phyloP scores from a whole-genome alignment of 2,113 vertebrate species.

The Monopterus albus region DNA sequence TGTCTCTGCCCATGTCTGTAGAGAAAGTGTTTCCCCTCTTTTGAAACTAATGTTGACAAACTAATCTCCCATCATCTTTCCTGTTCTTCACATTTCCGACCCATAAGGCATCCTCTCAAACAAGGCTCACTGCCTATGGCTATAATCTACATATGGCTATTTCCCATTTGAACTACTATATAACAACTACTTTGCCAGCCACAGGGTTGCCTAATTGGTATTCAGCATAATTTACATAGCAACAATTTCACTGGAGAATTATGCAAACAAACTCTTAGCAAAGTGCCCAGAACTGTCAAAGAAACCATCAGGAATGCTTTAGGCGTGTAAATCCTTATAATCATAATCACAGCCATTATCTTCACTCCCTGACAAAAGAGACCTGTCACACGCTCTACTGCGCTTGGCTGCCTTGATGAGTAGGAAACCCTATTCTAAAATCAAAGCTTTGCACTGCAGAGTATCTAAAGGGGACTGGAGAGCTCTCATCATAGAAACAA shows the following conservation, averaged over 20 bases:
- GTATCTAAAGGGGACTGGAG: neutral
- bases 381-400: neutral
- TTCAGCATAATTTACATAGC: neutral
- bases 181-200: neutral
- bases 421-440: neutral
- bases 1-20: too few species aligned
- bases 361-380: neutral
- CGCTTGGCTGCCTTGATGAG: neutral
- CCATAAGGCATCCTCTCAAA: neutral
- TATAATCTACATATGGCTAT: neutral
- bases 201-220: neutral
- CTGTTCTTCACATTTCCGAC: neutral
- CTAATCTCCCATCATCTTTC: neutral
- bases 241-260: neutral
- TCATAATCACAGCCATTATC: neutral
- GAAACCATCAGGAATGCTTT: neutral
- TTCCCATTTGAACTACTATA: neutral
- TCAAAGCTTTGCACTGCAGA: neutral
- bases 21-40: neutral
- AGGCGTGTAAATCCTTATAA: neutral
- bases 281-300: neutral
- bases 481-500: slow-evolving; percentile 1
- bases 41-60: slow-evolving; percentile 6
- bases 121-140: neutral
- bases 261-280: neutral